Conservation (phyloP, 2,797 vertebrate genomes). For the Diplodus sargus region DNA sequence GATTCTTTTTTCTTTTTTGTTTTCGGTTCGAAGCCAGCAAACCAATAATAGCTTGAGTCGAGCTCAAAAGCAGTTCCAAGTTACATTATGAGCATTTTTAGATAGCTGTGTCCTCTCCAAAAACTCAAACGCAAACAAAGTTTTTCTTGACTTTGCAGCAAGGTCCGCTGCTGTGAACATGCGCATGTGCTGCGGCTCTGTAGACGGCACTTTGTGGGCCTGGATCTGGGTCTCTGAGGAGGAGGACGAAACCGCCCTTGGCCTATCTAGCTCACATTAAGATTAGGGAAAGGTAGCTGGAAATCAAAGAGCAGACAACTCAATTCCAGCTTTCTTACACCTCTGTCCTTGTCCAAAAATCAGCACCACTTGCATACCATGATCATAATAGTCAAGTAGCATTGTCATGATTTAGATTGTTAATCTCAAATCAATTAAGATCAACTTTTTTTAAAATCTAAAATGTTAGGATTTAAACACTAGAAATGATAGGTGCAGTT, state of each 20-base stretch:
- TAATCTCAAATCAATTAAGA: too few relatives aligned
- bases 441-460: too few relatives aligned
- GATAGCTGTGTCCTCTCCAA: constrained; percentile 3
- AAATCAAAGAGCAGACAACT: neutral
- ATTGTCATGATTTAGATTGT: too few relatives aligned
- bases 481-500: too few relatives aligned
- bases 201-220: constrained; percentile 11
- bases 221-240: constrained; percentile 36
- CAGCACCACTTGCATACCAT: neutral
- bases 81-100: constrained; percentile 1
- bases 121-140: constrained; percentile 24
- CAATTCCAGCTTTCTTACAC: neutral
- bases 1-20: constrained; percentile 8
- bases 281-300: constrained; percentile 2
- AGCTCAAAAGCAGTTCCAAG: neutral
- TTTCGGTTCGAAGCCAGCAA: constrained; percentile 24
- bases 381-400: too few relatives aligned
- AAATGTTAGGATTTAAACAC: too few relatives aligned
- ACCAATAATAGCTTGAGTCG: constrained; percentile 16
- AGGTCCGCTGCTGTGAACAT: constrained; percentile 15
- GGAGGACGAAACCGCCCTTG: constrained; percentile 54
- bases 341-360: neutral
- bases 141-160: constrained; percentile 35
- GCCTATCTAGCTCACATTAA: constrained; percentile 42
- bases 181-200: constrained; percentile 14